These are phyloP conservation scores for Lamellibrachia luymesi DNA, from an alignment of 1,140 invertebrate genomes.

Conservation along the genomic window DNA sequence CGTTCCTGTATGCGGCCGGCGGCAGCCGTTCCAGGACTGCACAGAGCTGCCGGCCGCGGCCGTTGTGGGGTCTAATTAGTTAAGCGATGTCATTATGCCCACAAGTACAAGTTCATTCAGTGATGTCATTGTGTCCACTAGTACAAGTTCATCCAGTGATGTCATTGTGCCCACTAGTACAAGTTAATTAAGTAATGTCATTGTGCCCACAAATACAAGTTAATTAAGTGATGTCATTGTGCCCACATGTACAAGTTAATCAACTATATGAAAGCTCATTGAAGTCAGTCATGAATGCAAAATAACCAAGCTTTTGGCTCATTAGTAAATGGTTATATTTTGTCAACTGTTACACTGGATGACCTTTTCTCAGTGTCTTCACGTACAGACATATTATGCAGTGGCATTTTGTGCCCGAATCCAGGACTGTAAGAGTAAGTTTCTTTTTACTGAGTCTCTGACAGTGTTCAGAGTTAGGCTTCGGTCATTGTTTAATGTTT, in stretches of 20 bases:
- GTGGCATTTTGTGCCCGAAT: not conserved
- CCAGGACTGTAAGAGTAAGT: not conserved
- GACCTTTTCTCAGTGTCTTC: not conserved
- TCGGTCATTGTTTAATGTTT: too few species aligned
- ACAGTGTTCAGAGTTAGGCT: not conserved
- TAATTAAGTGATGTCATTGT: not conserved
- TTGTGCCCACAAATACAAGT: too few species aligned
- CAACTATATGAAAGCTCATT: not conserved
- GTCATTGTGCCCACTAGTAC: too few species aligned
- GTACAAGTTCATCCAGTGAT: too few species aligned
- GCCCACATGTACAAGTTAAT: not conserved
- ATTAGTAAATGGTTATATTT: not conserved
- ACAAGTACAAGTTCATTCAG: not conserved
- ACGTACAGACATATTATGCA: not conserved
- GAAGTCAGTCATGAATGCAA: not conserved
- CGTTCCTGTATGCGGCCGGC: too few species aligned
- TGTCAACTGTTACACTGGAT: not conserved
- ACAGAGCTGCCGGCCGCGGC: too few species aligned
- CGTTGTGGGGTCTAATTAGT: too few species aligned
- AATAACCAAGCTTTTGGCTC: not conserved
- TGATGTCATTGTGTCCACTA: too few species aligned
- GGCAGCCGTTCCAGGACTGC: too few species aligned
- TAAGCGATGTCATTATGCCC: not conserved
- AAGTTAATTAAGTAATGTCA: too few species aligned
- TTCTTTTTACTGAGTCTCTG: not conserved